Conservation (phyloP, 2,797 vertebrate genomes). For the Coregonus suidteri region DNA sequence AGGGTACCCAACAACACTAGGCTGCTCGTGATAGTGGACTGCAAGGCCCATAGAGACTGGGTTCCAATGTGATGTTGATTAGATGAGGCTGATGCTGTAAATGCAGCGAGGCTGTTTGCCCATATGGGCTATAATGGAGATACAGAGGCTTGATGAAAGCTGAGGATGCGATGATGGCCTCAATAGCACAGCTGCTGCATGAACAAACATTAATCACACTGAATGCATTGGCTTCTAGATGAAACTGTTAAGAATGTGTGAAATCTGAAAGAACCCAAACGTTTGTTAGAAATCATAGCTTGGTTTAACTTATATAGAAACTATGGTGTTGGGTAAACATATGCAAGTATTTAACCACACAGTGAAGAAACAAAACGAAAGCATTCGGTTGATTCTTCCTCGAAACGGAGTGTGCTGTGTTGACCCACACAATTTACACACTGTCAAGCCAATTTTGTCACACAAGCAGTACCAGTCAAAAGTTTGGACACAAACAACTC, state of each 20-base stretch:
- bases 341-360: background rate
- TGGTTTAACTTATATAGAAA: background rate
- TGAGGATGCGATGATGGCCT: slow-evolving; percentile 32
- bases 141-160: slow-evolving; percentile 4
- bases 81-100: background rate
- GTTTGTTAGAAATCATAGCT: background rate
- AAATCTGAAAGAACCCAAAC: background rate
- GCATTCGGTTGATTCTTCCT: no score
- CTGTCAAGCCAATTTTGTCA: background rate
- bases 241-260: background rate
- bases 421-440: background rate
- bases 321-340: background rate
- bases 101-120: background rate
- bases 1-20: background rate
- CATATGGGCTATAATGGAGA: background rate
- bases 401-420: no score
- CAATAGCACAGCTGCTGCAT: slow-evolving; percentile 51
- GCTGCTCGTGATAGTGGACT: slow-evolving; percentile 19
- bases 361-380: no score
- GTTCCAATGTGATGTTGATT: slow-evolving; percentile 29
- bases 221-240: slow-evolving; percentile 39
- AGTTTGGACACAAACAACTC: no score
- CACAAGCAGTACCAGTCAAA: no score
- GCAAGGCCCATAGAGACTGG: background rate
- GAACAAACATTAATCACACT: no score